These are phyloP conservation scores for Trissolcus brochymenae DNA, from an alignment of 2,888 invertebrate species.

Conservation along the genomic window DNA sequence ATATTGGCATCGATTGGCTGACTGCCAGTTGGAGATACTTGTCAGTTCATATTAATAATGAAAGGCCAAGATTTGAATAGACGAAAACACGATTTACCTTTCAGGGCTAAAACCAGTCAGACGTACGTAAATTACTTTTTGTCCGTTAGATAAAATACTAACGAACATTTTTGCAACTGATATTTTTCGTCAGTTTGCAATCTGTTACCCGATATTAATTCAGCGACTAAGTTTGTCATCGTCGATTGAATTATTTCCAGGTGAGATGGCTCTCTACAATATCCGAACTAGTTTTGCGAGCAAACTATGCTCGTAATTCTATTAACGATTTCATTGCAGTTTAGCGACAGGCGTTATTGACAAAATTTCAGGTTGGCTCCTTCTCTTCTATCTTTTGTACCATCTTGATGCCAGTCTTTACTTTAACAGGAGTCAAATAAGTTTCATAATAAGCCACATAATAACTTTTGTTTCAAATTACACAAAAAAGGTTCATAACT, in stretches of 20 bases:
- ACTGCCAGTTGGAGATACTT: background rate
- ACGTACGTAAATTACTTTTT: background rate
- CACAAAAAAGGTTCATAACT: too few relatives aligned
- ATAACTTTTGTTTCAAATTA: too few relatives aligned
- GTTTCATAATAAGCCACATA: too few relatives aligned
- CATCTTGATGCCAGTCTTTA: background rate
- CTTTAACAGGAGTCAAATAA: background rate
- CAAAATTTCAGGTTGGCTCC: background rate
- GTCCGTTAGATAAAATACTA: background rate
- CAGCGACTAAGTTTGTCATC: background rate
- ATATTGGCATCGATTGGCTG: background rate
- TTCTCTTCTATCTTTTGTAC: background rate
- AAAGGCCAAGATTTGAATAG: constrained; percentile 9
- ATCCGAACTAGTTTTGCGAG: constrained; percentile 3
- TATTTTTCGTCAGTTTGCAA: background rate
- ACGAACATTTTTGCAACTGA: background rate
- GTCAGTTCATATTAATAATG: too few relatives aligned
- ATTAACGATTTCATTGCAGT: constrained; percentile 25
- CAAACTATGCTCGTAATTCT: constrained; percentile 17
- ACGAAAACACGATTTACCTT: constrained; percentile 28
- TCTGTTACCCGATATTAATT: background rate
- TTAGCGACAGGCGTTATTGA: constrained; percentile 9
- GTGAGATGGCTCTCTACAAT: constrained; percentile 3
- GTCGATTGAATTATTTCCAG: constrained; percentile 3
- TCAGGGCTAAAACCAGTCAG: background rate